These are phyloP conservation scores for Chloroceryle amazona DNA, from an alignment of 2,797 vertebrate species.

Conservation along the genomic window DNA sequence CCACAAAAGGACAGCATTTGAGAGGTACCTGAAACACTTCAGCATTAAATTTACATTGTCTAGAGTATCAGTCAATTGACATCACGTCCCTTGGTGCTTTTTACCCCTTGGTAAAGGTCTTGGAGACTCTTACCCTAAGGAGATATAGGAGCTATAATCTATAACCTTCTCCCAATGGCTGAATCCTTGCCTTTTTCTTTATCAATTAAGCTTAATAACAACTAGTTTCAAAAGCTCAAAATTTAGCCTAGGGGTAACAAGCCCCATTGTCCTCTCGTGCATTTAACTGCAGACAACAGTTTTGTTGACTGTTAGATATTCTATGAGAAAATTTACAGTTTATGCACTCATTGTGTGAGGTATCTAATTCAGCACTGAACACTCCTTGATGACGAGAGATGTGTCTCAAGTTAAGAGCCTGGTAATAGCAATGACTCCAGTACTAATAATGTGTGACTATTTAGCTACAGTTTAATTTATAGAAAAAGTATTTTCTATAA, in stretches of 20 bases:
- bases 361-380: neutral
- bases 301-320: neutral
- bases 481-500: neutral
- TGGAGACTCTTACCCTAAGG: neutral
- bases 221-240: neutral
- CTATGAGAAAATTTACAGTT: neutral
- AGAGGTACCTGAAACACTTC: neutral
- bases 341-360: neutral
- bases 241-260: neutral
- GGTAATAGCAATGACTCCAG: rapidly evolving
- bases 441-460: neutral
- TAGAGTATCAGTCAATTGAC: neutral
- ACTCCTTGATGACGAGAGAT: neutral
- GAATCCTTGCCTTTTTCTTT: neutral
- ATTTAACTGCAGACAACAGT: neutral
- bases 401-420: neutral
- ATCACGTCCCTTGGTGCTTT: neutral
- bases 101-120: neutral
- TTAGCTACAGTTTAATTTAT: neutral
- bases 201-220: neutral
- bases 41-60: neutral
- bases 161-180: neutral
- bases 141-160: neutral
- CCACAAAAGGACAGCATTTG: neutral
- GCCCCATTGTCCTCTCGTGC: neutral